Conservation (phyloP, 1,140 invertebrate species). For the Drosophila hydei region DNA sequence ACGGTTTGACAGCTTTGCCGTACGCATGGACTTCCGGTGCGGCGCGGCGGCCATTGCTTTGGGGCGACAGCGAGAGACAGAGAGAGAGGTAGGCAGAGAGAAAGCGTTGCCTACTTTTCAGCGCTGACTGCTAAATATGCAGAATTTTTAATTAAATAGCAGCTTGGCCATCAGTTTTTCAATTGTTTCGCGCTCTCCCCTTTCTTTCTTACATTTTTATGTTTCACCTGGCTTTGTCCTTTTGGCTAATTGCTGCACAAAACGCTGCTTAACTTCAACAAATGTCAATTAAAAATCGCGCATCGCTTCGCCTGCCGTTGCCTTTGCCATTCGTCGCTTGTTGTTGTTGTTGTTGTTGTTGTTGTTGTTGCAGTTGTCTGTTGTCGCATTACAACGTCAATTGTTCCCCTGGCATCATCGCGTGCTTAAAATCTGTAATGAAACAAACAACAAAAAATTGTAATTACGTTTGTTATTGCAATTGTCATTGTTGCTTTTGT, state of each 20-base stretch:
- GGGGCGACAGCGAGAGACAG: not conserved
- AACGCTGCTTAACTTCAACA: slow-evolving; percentile 65
- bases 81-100: slow-evolving; percentile 11
- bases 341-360: slow-evolving; percentile 33
- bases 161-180: slow-evolving; percentile 60
- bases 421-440: slow-evolving; percentile 79
- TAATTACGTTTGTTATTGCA: slow-evolving; percentile 68
- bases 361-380: slow-evolving; percentile 62
- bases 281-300: slow-evolving; percentile 80
- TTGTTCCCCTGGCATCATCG: slow-evolving; percentile 55
- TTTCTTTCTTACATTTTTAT: slow-evolving; percentile 6
- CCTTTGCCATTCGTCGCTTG: too few relatives aligned
- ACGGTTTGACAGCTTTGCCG: slow-evolving; percentile 58
- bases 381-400: slow-evolving; percentile 76
- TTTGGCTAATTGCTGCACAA: slow-evolving; percentile 69
- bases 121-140: slow-evolving; percentile 34
- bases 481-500: slow-evolving; percentile 36
- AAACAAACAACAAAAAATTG: slow-evolving; percentile 77
- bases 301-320: slow-evolving; percentile 57
- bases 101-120: slow-evolving; percentile 62
- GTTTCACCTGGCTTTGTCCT: slow-evolving; percentile 11
- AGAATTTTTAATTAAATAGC: slow-evolving; percentile 80
- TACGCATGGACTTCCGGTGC: slow-evolving; percentile 52
- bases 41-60: slow-evolving; percentile 58
- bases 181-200: slow-evolving; percentile 44